phyloP scores from a whole-genome alignment of 1,140 invertebrate species.

The Brachionus rotundiformis region DNA sequence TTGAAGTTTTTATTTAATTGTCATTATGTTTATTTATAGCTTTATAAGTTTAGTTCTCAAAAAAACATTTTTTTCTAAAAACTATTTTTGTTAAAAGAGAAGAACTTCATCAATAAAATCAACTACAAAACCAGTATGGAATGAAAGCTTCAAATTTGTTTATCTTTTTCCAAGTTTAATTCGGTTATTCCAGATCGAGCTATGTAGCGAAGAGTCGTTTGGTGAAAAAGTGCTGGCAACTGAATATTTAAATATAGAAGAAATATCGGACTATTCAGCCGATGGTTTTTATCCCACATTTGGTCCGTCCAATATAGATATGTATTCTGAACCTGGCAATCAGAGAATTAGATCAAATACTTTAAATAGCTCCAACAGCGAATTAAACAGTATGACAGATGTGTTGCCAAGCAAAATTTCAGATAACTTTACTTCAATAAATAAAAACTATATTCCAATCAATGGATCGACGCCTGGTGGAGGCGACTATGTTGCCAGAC shows the following conservation, averaged over 20 bases:
- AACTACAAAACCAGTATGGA: conserved; percentile 22
- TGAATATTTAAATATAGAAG: conserved; percentile 43
- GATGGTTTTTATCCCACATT: conserved; percentile 29
- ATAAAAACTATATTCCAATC: conserved; percentile 34
- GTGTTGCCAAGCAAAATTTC: not conserved
- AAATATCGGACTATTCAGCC: conserved; percentile 22
- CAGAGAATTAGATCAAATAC: conserved; percentile 9
- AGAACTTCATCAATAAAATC: conserved; percentile 32
- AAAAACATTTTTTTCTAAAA: no score
- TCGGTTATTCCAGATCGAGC: conserved; percentile 27
- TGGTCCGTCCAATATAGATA: conserved; percentile 36
- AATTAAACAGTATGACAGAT: not conserved
- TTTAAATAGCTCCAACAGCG: not conserved
- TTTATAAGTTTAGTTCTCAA: no score
- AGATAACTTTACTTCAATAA: not conserved
- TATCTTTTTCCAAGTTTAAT: conserved; percentile 34
- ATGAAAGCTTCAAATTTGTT: conserved; percentile 39
- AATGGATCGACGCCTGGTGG: conserved; percentile 19
- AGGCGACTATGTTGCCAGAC: conserved; percentile 28
- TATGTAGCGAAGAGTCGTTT: conserved; percentile 24
- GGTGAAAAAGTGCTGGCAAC: conserved; percentile 32
- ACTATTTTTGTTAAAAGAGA: no score
- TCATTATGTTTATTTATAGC: no score
- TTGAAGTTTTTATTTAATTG: no score
- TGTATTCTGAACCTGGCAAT: conserved; percentile 41